These are phyloP conservation scores for Cyrtorhinus lividipennis DNA, from an alignment of 1,140 invertebrate genomes.

Conservation along the genomic window DNA sequence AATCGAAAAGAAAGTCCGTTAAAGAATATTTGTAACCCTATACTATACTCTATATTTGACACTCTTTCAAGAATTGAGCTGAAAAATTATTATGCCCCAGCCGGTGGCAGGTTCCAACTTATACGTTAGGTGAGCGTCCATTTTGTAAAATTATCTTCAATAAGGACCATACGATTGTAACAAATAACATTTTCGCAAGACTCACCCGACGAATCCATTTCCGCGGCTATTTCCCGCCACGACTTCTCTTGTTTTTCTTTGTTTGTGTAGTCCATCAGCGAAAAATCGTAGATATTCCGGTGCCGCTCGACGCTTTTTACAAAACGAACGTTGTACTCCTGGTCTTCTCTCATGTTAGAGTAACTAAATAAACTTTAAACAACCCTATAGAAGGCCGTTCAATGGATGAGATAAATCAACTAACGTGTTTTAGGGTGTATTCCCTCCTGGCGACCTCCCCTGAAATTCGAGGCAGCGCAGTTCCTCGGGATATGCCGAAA, in stretches of 20 bases:
- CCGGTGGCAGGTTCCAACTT: too few relatives aligned
- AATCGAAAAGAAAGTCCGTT: too few relatives aligned
- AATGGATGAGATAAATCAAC: too few relatives aligned
- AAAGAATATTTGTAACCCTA: too few relatives aligned
- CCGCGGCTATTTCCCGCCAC: constrained; percentile 28
- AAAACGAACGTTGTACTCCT: constrained; percentile 32
- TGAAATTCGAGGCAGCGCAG: too few relatives aligned
- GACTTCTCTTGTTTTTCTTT: constrained; percentile 31
- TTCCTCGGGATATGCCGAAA: too few relatives aligned
- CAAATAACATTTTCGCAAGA: background rate
- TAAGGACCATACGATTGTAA: constrained; percentile 9
- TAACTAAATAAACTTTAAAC: background rate
- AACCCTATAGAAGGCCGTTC: background rate
- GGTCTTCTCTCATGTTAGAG: constrained; percentile 25
- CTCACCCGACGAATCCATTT: constrained; percentile 9
- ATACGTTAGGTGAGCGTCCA: too few relatives aligned
- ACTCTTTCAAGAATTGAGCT: too few relatives aligned
- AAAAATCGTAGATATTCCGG: constrained; percentile 30
- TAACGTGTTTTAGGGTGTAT: too few relatives aligned
- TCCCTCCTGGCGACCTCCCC: too few relatives aligned
- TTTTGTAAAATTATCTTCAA: constrained; percentile 32
- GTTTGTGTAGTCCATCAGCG: constrained; percentile 30
- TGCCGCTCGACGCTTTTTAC: constrained; percentile 30
- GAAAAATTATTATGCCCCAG: too few relatives aligned
- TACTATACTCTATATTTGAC: too few relatives aligned